These are phyloP conservation scores for Pseudococcus jackbeardsleyi DNA, from an alignment of 2,888 invertebrate species.

Conservation along the genomic window DNA sequence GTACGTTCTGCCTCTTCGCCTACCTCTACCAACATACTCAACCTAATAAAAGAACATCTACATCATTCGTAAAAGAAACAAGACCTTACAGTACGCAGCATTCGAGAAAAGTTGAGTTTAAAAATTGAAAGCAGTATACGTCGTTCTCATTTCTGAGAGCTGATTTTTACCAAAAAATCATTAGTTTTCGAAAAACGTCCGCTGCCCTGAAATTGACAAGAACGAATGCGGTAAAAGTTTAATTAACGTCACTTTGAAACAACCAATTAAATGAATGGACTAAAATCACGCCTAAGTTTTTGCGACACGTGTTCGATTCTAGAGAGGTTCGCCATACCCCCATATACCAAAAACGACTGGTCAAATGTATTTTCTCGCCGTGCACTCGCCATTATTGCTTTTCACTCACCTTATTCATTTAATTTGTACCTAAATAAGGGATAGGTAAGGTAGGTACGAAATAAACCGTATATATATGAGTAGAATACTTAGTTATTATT, in stretches of 20 bases:
- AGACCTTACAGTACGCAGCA: not conserved
- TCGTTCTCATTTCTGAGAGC: slow-evolving; percentile 20
- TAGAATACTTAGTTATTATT: not conserved
- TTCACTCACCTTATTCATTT: not conserved
- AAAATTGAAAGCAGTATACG: slow-evolving; percentile 6
- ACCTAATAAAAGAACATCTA: no score
- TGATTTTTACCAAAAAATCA: slow-evolving; percentile 49
- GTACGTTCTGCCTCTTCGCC: no score
- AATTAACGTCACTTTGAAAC: slow-evolving; percentile 62
- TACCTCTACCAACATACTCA: no score
- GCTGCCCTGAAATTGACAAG: slow-evolving; percentile 36
- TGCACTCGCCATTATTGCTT: not conserved
- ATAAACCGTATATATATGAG: not conserved
- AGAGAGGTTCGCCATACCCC: not conserved
- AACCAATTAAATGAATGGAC: slow-evolving; percentile 58
- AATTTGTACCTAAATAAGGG: not conserved
- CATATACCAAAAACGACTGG: not conserved
- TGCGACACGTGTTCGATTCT: slow-evolving; percentile 55
- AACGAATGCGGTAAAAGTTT: slow-evolving; percentile 63
- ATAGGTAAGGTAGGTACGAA: not conserved
- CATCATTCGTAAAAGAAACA: no score
- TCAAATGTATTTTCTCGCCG: slow-evolving; percentile 4
- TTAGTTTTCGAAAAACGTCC: slow-evolving; percentile 52
- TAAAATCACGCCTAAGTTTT: slow-evolving; percentile 54
- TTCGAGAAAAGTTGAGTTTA: not conserved